Conservation (phyloP, 2,113 vertebrate species). For the Garra rufa region DNA sequence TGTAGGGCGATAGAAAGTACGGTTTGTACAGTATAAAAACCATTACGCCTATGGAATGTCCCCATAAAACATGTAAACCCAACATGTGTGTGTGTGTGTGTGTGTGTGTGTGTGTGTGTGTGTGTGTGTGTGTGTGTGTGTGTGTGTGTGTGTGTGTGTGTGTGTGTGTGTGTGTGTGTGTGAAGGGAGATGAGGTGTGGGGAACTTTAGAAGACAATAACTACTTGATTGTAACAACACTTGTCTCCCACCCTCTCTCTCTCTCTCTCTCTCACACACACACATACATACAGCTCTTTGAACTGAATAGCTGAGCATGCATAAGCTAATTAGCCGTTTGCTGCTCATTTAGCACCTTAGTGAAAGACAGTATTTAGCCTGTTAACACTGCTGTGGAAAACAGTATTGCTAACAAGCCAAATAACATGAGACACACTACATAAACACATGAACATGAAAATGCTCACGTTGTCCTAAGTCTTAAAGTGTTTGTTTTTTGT, state of each 20-base stretch:
- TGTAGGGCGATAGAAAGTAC: too few relatives aligned
- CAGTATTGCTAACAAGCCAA: constrained; percentile 25
- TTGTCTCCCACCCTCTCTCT: constrained; percentile 8
- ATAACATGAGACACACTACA: background rate
- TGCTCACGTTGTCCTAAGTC: background rate
- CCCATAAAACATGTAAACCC: too few relatives aligned
- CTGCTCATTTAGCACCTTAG: constrained; percentile 58
- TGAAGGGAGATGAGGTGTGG: background rate
- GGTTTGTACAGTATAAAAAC: too few relatives aligned
- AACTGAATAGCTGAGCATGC: constrained; percentile 66
- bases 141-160: constrained; percentile 37
- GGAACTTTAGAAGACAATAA: constrained; percentile 45
- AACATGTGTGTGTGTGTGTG: constrained; percentile 37
- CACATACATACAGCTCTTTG: constrained; percentile 46
- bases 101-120: constrained; percentile 43
- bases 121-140: constrained; percentile 29
- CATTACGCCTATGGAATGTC: too few relatives aligned
- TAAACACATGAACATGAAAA: background rate
- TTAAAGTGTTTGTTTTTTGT: background rate
- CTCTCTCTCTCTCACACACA: background rate
- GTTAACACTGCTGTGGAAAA: constrained; percentile 44
- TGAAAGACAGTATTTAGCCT: constrained; percentile 34
- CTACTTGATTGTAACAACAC: constrained; percentile 58
- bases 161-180: background rate
- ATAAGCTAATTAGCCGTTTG: constrained; percentile 61